Evolutionary conservation across 35 echinoderm and acorn worm genomes (phyloP), one percentile per base, ranked within the genome.

Genomic region (Apostichopus parvimensis): DNA sequence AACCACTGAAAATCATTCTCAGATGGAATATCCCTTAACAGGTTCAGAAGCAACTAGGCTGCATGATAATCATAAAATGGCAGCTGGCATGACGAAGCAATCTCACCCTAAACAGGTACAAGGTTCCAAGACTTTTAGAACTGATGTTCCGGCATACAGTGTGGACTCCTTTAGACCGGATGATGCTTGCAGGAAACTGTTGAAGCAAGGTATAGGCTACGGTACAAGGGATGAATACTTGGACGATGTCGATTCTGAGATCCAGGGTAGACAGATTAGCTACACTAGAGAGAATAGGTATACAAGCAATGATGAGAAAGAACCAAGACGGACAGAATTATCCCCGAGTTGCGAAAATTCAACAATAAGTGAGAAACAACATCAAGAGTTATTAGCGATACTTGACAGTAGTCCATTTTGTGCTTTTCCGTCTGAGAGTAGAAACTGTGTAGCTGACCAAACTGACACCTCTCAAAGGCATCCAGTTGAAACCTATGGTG

Each of bases 331-430:
- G 0, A 1, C 7, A 7, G n/a, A 75, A 75, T 6, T 75, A 22
- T 75, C 11, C 17, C 71, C 71, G 2, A 45, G 34, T 24, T 56
- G 4, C 8, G 56, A 58, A 22, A 9, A 22, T 59, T 21, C 10
- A 61, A 55, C 81, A 20, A 84, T 84, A 54, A 88, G 61, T 72
- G 86, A 88, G 15, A 45, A 15, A 72, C 71, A 52, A 53, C 86
- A 88, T 54, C 20, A 88, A 54, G 64, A 88, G 45, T 54, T 72
- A 8, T 73, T 88, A 88, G 58, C 34, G 6, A 68, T 88, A 57
- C n/a, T 88, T 66, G 86, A 88, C 14, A 72, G 61, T 62, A 52
- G 57, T 21, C 52, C 81, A 55, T 59, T 84, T 88, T 72, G 17
- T 18, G 21, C 71, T 18, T 18, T 88, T 18, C 64, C 23, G 71